These are phyloP conservation scores for Argynnis bischoffii DNA, from an alignment of 2,888 invertebrate genomes.

Conservation along the genomic window DNA sequence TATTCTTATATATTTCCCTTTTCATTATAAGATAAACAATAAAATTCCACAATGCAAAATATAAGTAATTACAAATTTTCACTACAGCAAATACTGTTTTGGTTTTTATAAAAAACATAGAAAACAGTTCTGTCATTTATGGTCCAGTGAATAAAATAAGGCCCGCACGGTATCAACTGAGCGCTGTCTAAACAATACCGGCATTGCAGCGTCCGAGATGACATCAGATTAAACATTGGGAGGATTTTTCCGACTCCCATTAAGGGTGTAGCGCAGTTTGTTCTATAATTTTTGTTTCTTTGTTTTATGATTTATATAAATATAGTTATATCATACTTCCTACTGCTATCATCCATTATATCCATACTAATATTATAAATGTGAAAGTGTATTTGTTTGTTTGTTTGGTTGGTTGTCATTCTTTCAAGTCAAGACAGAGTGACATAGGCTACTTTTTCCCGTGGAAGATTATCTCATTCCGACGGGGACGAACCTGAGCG, in stretches of 20 bases:
- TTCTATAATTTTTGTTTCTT: slow-evolving; percentile 28
- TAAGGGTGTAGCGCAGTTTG: slow-evolving; percentile 46
- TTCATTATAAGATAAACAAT: too few relatives aligned
- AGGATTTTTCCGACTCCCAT: slow-evolving; percentile 69
- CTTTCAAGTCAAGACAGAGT: too few relatives aligned
- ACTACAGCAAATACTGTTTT: neutral
- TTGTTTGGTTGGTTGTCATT: too few relatives aligned
- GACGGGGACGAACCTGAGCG: too few relatives aligned
- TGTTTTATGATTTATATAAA: neutral
- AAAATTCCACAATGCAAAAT: too few relatives aligned
- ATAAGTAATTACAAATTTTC: too few relatives aligned
- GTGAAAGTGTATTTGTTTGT: too few relatives aligned
- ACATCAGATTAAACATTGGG: slow-evolving; percentile 72
- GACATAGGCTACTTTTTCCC: too few relatives aligned
- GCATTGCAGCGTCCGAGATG: slow-evolving; percentile 67
- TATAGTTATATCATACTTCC: neutral
- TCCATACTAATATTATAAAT: too few relatives aligned
- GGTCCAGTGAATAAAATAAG: slow-evolving; percentile 20
- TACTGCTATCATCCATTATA: neutral
- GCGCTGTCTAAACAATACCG: slow-evolving; percentile 62
- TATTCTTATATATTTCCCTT: too few relatives aligned
- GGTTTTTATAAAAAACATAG: slow-evolving; percentile 1
- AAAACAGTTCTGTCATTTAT: slow-evolving; percentile 9
- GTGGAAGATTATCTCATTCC: too few relatives aligned
- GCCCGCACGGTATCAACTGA: slow-evolving; percentile 20